Evolutionary conservation across 2,797 vertebrate genomes (phyloP), one percentile per base, ranked within the genome.

Genomic region (Rhinophrynus dorsalis): DNA sequence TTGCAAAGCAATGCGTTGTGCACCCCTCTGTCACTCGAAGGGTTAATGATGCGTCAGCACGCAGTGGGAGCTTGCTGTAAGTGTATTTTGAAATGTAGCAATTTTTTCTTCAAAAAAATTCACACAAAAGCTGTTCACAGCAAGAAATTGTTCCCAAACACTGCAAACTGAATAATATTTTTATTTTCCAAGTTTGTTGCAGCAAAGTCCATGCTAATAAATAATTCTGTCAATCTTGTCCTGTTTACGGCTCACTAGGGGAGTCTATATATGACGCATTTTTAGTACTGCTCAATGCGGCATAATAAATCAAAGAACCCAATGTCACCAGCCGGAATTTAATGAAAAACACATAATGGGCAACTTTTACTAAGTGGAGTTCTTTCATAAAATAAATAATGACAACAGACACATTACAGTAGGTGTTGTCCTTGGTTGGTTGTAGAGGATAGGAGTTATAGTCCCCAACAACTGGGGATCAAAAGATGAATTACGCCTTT

Each of bases 31-130:
- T n/a, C n/a, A n/a, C n/a, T n/a, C n/a, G n/a, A n/a, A n/a, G n/a
- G n/a, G n/a, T n/a, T n/a, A n/a, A n/a, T n/a, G n/a, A n/a, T n/a
- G n/a, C n/a, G n/a, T n/a, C n/a, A n/a, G n/a, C n/a, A n/a, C n/a
- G n/a, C n/a, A n/a, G n/a, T n/a, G n/a, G n/a, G n/a, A n/a, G n/a
- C n/a, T n/a, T n/a, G n/a, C 24, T 60, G 24, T 58, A 68, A 68
- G 56, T 7, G 12, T 24, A 2, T 10, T 26, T 52, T 44, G 45
- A 61, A 52, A 24, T 18, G 20, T 59, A 68, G 33, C 33, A 51
- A 54, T 61, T 54, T n/a, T n/a, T 51, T 40, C 47, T 54, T 60
- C 56, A 33, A 54, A 52, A 68, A 51, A 61, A 60, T 54, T 30
- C 37, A 12, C 1, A 29, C 56, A 24, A 68, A n/a, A 60, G 30